Evolutionary conservation across 2,797 vertebrate species (phyloP).

Genomic region (Sardinella longiceps): DNA sequence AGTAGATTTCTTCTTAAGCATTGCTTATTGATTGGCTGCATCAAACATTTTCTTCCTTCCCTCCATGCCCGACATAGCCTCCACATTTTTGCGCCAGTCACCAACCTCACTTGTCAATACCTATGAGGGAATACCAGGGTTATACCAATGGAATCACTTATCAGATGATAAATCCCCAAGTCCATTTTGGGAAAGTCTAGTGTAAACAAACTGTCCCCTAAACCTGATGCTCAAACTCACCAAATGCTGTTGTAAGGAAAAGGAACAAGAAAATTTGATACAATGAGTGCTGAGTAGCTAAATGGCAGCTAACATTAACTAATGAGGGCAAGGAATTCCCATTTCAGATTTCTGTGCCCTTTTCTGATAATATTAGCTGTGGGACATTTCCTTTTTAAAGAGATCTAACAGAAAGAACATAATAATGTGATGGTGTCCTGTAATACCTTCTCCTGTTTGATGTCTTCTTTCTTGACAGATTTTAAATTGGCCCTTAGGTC

Average conservation of each 20-base stretch:
- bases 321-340: too few relatives aligned
- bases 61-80: conserved; percentile 85
- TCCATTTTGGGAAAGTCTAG: background rate
- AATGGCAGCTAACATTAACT: too few relatives aligned
- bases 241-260: too few relatives aligned
- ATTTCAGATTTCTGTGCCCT: too few relatives aligned
- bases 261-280: too few relatives aligned
- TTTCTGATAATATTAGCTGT: too few relatives aligned
- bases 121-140: conserved; percentile 51
- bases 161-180: background rate
- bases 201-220: too few relatives aligned
- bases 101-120: conserved; percentile 76
- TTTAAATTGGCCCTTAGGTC: conserved; percentile 81
- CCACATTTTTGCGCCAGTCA: conserved; percentile 85
- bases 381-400: background rate
- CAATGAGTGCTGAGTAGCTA: too few relatives aligned
- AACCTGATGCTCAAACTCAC: too few relatives aligned
- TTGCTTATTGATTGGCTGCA: conserved; percentile 62
- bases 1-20: background rate
- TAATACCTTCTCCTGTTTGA: conserved; percentile 78
- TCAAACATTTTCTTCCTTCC: conserved; percentile 86
- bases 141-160: background rate
- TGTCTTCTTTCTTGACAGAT: conserved; percentile 83
- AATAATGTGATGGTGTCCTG: background rate
- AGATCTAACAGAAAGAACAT: background rate